Percentiles rank a stretch among this genome's conserved stretches.
phyloP scores from a whole-genome alignment of 2,113 vertebrate species.

The Craseonycteris thonglongyai region DNA sequence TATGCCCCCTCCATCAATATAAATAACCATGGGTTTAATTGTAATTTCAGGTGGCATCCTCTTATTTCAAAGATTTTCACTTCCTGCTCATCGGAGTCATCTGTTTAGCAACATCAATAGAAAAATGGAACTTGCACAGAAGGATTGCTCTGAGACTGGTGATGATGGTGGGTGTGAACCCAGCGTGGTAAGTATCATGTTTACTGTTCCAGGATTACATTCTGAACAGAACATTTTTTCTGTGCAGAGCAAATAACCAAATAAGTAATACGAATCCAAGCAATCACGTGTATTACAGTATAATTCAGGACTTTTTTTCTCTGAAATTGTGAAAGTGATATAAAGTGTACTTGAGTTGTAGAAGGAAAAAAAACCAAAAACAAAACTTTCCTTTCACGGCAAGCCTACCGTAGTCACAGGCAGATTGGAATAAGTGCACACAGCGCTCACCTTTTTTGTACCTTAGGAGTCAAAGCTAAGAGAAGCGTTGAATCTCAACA shows the following conservation, averaged over 20 bases:
- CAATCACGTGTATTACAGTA: not conserved
- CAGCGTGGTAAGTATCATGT: conserved; percentile 84
- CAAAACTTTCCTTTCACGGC: conserved; percentile 14
- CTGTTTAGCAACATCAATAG: conserved; percentile 92
- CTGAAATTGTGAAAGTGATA: conserved; percentile 41
- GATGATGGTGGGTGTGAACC: conserved; percentile 90
- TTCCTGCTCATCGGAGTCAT: conserved; percentile 90
- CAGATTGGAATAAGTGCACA: not conserved
- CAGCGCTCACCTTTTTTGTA: not conserved
- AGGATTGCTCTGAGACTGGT: conserved; percentile 91
- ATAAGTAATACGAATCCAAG: not conserved
- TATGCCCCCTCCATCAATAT: not conserved
- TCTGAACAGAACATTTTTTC: not conserved
- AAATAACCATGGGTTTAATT: conserved; percentile 28
- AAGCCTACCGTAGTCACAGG: conserved; percentile 48
- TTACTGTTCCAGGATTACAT: not conserved
- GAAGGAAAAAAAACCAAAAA: not conserved
- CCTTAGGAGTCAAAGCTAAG: conserved; percentile 2
- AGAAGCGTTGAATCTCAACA: not conserved
- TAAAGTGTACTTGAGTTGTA: not conserved
- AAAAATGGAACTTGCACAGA: conserved; percentile 95
- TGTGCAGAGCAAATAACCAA: conserved; percentile 29
- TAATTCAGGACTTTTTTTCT: conserved; percentile 16
- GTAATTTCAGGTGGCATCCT: conserved; percentile 85
- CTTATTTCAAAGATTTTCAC: conserved; percentile 96